phyloP scores from a whole-genome alignment of 2,888 invertebrate genomes.

The Eremobia ochroleuca region DNA sequence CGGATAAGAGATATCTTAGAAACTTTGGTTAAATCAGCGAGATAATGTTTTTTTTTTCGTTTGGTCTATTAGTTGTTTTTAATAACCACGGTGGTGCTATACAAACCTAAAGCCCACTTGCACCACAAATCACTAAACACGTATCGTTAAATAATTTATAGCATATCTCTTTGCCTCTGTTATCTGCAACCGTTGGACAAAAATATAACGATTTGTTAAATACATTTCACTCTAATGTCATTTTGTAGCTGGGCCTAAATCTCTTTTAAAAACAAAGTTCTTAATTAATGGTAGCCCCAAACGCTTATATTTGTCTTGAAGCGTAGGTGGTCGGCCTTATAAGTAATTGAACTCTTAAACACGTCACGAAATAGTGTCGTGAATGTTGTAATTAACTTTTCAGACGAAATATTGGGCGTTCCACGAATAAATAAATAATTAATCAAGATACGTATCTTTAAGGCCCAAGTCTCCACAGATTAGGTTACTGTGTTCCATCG shows the following conservation, averaged over 20 bases:
- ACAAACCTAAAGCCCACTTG: not conserved
- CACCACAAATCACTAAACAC: too few species aligned
- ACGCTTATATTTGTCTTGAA: not conserved
- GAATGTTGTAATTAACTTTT: slow-evolving; percentile 36
- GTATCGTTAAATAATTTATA: not conserved
- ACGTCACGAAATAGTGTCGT: slow-evolving; percentile 7
- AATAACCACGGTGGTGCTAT: not conserved
- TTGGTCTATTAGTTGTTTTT: not conserved
- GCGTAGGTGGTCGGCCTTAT: not conserved
- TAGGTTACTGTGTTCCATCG: slow-evolving; percentile 36
- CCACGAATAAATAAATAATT: slow-evolving; percentile 60
- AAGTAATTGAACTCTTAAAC: not conserved
- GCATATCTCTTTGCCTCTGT: too few species aligned
- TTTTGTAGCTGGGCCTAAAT: not conserved
- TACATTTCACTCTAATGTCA: not conserved
- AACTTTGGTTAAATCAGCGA: too few species aligned
- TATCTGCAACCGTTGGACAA: not conserved
- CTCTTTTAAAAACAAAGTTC: not conserved
- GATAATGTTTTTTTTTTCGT: too few species aligned
- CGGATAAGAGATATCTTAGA: too few species aligned
- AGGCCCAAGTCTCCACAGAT: slow-evolving; percentile 37
- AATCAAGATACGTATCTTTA: slow-evolving; percentile 59
- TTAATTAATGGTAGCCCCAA: not conserved
- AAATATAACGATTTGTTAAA: not conserved
- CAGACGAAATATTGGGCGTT: slow-evolving; percentile 9